Percentiles rank a stretch among this genome's conserved stretches.
Conservation (phyloP, 2,888 invertebrate genomes). For the Pristionchus entomophagus region DNA sequence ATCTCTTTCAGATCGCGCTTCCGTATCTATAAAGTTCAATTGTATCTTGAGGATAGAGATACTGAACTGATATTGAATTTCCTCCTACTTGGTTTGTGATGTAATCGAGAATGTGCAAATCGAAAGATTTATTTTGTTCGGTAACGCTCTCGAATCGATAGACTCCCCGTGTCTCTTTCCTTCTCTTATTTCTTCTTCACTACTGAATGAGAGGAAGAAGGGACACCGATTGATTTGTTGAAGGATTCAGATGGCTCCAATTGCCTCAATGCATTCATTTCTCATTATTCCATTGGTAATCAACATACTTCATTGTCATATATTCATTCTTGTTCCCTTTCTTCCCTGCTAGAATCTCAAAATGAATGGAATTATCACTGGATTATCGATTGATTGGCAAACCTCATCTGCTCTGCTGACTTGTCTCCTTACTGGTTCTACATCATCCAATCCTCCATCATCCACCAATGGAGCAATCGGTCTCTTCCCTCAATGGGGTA, state of each 20-base stretch:
- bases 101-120: too few relatives aligned
- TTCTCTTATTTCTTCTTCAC: background rate
- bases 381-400: background rate
- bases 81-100: too few relatives aligned
- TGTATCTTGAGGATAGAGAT: too few relatives aligned
- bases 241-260: constrained; percentile 8
- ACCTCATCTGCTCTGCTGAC: constrained; percentile 3
- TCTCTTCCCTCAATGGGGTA: background rate
- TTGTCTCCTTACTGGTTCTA: constrained; percentile 26
- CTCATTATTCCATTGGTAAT: background rate
- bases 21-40: background rate
- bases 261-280: background rate
- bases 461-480: background rate
- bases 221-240: background rate
- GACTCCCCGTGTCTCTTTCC: background rate
- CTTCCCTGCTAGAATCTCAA: background rate
- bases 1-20: constrained; percentile 25
- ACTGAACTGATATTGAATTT: too few relatives aligned
- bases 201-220: background rate
- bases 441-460: constrained; percentile 16
- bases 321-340: constrained; percentile 7
- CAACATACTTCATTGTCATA: constrained; percentile 9
- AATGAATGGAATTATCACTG: background rate
- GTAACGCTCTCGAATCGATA: constrained; percentile 18
- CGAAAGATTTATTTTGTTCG: constrained; percentile 5